phyloP scores from a whole-genome alignment of 2,113 vertebrate genomes.

The Alligator mississippiensis region DNA sequence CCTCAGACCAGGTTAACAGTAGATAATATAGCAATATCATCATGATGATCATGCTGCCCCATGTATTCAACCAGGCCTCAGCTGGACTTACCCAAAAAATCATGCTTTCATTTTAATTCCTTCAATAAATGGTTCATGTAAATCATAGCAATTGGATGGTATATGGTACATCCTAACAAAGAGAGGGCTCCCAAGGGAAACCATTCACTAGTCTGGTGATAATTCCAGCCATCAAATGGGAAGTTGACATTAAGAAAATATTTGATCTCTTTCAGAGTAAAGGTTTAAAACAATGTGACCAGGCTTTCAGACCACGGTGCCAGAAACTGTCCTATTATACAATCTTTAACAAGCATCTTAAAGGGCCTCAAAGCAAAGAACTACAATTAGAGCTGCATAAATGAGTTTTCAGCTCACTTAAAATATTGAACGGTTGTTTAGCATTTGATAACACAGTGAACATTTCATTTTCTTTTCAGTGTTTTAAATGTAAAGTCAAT shows the following conservation, averaged over 20 bases:
- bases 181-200: neutral
- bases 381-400: too few relatives aligned
- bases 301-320: too few relatives aligned
- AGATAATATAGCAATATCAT: too few relatives aligned
- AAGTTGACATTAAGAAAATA: neutral
- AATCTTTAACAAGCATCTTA: too few relatives aligned
- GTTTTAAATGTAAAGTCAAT: too few relatives aligned
- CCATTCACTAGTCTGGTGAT: neutral
- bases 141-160: neutral
- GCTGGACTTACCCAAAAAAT: neutral
- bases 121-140: neutral
- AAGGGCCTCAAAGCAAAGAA: too few relatives aligned
- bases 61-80: neutral
- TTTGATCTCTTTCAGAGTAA: neutral
- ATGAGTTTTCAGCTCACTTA: too few relatives aligned
- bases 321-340: too few relatives aligned
- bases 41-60: neutral
- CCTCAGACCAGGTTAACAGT: neutral
- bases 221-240: neutral
- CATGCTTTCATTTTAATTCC: neutral
- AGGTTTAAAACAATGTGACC: too few relatives aligned
- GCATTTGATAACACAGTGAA: too few relatives aligned
- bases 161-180: neutral
- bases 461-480: too few relatives aligned
- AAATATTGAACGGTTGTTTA: too few relatives aligned